Base-by-base conservation (phyloP, 2,888 invertebrate species). In the Ichneumoninae sp. region DNA sequence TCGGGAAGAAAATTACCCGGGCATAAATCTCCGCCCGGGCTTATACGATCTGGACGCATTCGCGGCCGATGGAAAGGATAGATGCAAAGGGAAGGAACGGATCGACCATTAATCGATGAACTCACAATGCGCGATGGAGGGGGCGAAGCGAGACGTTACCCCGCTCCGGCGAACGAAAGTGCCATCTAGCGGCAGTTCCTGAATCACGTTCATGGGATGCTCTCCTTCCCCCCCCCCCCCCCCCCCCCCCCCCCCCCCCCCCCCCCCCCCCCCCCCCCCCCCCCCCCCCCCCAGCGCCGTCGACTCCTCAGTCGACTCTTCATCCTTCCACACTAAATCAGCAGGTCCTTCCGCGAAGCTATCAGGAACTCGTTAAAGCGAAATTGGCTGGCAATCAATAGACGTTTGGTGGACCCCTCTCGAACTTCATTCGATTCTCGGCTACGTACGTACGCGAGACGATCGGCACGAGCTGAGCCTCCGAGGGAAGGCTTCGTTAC, bases 311-410 rank as follows among this genome's bases (percentile, higher is more conserved):
- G 40, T 44, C 10, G n/a, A 44, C 85, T 83, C 52, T 79, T 74
- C 82, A 76, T 83, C 73, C 80, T 74, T 65, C 75, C 83, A 36
- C 80, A 82, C 78, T 89, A 90, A 89, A 90, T 90, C 89, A 87
- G 86, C 79, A 33, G 84, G 77, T 81, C 85, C 84, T 82, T 86
- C 80, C 81, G 85, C 86, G 88, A 85, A 88, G 88, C 87, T 88
- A 88, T 90, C 87, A 87, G 75, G 83, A 85, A 82, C 88, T 91
- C 88, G 89, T 91, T 91, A 89, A 89, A 91, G 89, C 87, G 89
- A 88, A 90, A 90, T 91, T 90, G 90, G 85, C 86, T 76, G 75
- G 85, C 88, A 88, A 91, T 90, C 90, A 87, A 91, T 90, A 88
- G 66, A 83, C 70, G 68, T 66, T 81, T 16, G 70, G 83, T 60